Evolutionary conservation across 2,888 invertebrate species (phyloP), one percentile per base, ranked within the genome.

Genomic region (Cremastobaeus sp.): DNA sequence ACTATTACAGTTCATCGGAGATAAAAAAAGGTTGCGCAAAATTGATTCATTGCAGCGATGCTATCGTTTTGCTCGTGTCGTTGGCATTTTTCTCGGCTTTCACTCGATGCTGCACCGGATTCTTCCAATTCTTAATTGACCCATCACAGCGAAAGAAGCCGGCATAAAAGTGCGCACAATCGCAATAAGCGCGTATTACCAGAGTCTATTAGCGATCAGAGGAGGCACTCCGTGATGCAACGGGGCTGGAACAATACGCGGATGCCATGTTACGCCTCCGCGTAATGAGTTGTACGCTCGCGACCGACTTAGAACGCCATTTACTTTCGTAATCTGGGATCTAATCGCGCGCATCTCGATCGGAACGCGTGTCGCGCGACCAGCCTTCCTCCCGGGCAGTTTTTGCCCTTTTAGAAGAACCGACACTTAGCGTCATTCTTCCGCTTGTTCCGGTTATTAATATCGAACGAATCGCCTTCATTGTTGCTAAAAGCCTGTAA

Each of bases 311-410:
- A 71, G 68, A 9, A 57, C 74, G 71, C 76, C 48, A 20, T 78
- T 71, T 77, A 77, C 77, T 77, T 75, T 77, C 75, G 78, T 77
- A 77, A 80, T 82, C 79, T 76, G 17, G 11, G 68, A 82, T 82
- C 78, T 78, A 78, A 81, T 81, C 80, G 75, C 32, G 59, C 65
- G 50, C 20, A 71, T 75, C 68, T 66, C 59, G 62, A 65, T 66
- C 62, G 62, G 54, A 54, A 41, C 59, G 57, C 68, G 43, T 47
- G 48, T 62, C 54, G 54, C 62, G 54, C 62, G 39, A 52, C 35
- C 32, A 11, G 5, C 15, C 30, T 32, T 45, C 48, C 30, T 37
- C n/a, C 4, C 48, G 18, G n/a, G 34, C 43, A 54, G 52, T 64
- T 47, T 35, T 21, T 21, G 25, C 39, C 11, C 17, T 35, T 35